Base-by-base conservation (phyloP, 92 coral and sea anemone species). In the Epizoanthus fatuus region DNA sequence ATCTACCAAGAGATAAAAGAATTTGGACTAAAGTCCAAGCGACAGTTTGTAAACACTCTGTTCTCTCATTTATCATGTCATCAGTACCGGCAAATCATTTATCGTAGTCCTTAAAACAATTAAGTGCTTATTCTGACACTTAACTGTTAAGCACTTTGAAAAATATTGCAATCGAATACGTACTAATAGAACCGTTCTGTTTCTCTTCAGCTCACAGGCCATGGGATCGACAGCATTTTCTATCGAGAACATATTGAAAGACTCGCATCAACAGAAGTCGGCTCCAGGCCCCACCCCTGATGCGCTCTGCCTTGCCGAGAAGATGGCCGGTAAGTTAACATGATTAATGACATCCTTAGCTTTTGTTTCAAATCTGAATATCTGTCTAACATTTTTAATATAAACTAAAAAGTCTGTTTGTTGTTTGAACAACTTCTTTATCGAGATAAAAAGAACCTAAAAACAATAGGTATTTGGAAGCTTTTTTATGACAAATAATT, bases 161-260 rank as follows among this genome's bases (percentile, higher is more conserved):
- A 25, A 22, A 10, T 22, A 38, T 22, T 22, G 42, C 69, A 63
- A 25, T 63, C 40, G 16, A 2, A 7, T 22, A 63, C n/a, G 42
- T 38, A 22, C 53, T 49, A 37, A 37, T 37, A 7, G 44, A 12
- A 13, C 17, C 62, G 12, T 1, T 32, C 1, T 44, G 9, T 7
- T 19, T 32, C 47, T 77, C 16, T 14, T 38, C 22, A n/a, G 25
- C 20, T 17, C 9, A 15, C 67, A 37, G 2, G 56, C 15, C 20
- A 77, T 77, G 82, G 82, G 59, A 10, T 77, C 85, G 59, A 75
- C 85, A 35, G 42, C 81, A 37, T 94, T 94, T 77, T 92, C 98
- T 17, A 97, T 97, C 71, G 99, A 97, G 72, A 95, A 84, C 86
- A 95, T 97, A 63, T 82, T 97, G 55, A 95, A 94, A 66, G 98